phyloP scores from a whole-genome alignment of 2,113 vertebrate genomes.

The Cyanoliseus patagonus region DNA sequence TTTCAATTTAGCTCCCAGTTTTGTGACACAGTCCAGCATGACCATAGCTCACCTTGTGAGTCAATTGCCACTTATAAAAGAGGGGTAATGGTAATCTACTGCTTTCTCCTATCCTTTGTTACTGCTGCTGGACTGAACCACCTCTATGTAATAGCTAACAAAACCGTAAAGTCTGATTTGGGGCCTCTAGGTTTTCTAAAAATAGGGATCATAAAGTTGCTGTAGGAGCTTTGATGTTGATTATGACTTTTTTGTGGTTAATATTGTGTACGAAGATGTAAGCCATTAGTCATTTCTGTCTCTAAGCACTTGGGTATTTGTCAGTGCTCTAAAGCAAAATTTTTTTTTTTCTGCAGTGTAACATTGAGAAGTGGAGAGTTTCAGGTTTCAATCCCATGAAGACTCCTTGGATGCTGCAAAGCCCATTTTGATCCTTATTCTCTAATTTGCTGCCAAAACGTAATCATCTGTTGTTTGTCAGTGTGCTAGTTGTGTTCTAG shows the following conservation, averaged over 20 bases:
- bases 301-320: neutral
- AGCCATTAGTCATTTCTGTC: neutral
- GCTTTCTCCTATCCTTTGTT: neutral
- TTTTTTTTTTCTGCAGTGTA: neutral
- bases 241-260: neutral
- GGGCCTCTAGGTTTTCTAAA: neutral
- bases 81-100: neutral
- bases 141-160: neutral
- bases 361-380: neutral
- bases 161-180: neutral
- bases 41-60: neutral
- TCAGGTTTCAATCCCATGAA: conserved; percentile 23
- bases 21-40: neutral
- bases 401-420: neutral
- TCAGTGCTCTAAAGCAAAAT: neutral
- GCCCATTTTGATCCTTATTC: neutral
- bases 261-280: neutral
- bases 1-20: neutral
- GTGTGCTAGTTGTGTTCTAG: neutral
- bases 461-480: conserved; percentile 3
- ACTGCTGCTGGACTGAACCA: neutral
- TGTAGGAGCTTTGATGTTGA: neutral
- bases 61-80: neutral
- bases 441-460: conserved; percentile 5
- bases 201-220: neutral